phyloP scores from a whole-genome alignment of 1,140 invertebrate species.

The Caenorhabditis remanei region DNA sequence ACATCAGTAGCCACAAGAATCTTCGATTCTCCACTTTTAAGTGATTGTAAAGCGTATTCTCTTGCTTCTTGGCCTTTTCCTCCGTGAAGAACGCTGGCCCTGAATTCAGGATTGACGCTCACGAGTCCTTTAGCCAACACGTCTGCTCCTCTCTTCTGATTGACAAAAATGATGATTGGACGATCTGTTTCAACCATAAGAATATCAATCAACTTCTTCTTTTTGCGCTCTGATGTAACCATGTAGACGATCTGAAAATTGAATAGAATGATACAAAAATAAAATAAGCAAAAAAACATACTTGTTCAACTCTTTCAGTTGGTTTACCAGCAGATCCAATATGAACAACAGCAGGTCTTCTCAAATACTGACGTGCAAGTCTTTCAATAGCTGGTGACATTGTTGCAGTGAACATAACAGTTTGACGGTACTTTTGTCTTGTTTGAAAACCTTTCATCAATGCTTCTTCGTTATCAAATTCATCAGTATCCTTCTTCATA shows the following conservation, averaged over 20 bases:
- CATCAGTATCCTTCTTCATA: constrained; percentile 97
- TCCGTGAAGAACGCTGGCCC: constrained; percentile 95
- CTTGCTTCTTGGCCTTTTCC: constrained; percentile 99
- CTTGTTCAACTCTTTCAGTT: constrained; percentile 86
- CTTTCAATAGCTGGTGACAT: constrained; percentile 98
- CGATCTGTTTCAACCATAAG: constrained; percentile 82
- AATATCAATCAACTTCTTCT: constrained; percentile 81
- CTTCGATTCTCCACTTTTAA: constrained; percentile 90
- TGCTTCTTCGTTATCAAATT: constrained; percentile 93
- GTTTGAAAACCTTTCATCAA: constrained; percentile 89
- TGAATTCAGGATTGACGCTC: constrained; percentile 88
- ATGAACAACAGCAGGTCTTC: constrained; percentile 96
- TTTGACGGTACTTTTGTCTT: constrained; percentile 96
- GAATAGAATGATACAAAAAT: background rate
- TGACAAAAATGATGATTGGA: constrained; percentile 99
- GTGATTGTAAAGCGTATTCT: constrained; percentile 94
- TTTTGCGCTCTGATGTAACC: constrained; percentile 92
- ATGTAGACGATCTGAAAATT: constrained; percentile 87
- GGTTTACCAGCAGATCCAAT: constrained; percentile 98
- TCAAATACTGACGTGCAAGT: constrained; percentile 91
- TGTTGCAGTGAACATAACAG: constrained; percentile 99
- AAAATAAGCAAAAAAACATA: background rate
- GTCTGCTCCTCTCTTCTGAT: constrained; percentile 99
- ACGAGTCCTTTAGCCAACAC: constrained; percentile 95
- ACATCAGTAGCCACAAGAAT: constrained; percentile 99